A percentile compares a stretch with the other conserved stretches of the same genome.
Evolutionary conservation across 2,113 vertebrate genomes (phyloP).

Genomic region (Pseudopipra pipra): DNA sequence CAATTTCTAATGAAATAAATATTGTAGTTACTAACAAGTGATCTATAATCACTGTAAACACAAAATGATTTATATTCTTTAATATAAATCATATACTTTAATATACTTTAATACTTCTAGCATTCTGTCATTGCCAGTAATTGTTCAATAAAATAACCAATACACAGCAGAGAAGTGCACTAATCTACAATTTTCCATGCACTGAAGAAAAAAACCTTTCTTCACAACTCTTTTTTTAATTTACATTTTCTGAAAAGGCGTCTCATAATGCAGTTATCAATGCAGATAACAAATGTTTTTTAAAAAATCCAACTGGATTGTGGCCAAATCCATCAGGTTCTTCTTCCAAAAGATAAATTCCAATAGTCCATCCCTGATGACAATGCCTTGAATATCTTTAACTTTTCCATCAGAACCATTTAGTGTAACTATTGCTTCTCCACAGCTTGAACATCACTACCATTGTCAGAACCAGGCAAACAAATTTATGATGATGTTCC

Average conservation of each 20-base stretch:
- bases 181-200: neutral
- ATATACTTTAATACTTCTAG: neutral
- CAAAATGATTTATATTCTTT: neutral
- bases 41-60: neutral
- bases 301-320: slow-evolving; percentile 47
- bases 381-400: slow-evolving; percentile 75
- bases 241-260: slow-evolving; percentile 56
- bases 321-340: slow-evolving; percentile 65
- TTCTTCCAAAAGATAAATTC: slow-evolving; percentile 62
- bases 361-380: slow-evolving; percentile 70
- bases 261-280: slow-evolving; percentile 30
- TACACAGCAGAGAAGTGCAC: neutral
- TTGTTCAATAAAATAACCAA: neutral
- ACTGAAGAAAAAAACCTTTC: neutral
- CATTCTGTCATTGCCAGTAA: neutral
- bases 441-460: slow-evolving; percentile 67
- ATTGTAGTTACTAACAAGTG: neutral
- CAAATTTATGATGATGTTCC: slow-evolving; percentile 82
- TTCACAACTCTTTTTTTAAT: neutral
- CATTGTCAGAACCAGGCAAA: slow-evolving; percentile 80
- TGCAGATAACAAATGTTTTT: slow-evolving; percentile 42
- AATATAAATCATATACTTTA: neutral
- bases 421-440: slow-evolving; percentile 71
- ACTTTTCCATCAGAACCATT: slow-evolving; percentile 77
- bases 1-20: neutral